These are phyloP conservation scores for Phodopus roborovskii DNA, from an alignment of 2,113 vertebrate species.

Conservation along the genomic window DNA sequence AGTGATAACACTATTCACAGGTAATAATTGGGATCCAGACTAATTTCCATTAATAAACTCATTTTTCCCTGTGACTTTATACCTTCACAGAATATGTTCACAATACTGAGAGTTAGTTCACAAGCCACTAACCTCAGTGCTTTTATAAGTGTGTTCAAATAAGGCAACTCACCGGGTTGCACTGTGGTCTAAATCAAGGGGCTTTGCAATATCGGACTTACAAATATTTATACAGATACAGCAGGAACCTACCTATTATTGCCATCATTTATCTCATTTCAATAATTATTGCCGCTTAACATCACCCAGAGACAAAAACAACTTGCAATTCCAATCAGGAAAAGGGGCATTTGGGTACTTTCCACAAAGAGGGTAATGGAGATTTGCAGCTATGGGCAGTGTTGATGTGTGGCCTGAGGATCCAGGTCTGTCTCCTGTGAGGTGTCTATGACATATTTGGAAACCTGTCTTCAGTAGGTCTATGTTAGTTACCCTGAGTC, in stretches of 20 bases:
- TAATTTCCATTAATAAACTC: constrained; percentile 68
- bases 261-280: constrained; percentile 31
- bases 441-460: not conserved
- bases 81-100: constrained; percentile 53
- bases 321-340: not conserved
- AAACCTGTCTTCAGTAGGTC: not conserved
- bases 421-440: not conserved
- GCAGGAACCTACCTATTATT: not conserved
- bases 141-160: constrained; percentile 30
- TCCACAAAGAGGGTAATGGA: not conserved
- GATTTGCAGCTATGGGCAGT: not conserved
- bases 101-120: constrained; percentile 58
- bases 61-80: constrained; percentile 47
- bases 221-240: not conserved
- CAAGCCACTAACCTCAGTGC: constrained; percentile 1
- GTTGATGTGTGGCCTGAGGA: not conserved
- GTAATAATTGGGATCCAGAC: constrained; percentile 77
- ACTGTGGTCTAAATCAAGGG: not conserved
- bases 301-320: constrained; percentile 51
- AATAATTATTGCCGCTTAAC: not conserved
- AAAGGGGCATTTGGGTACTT: not conserved
- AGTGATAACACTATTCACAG: constrained; percentile 59
- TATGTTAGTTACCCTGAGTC: not conserved
- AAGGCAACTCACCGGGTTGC: constrained; percentile 15
- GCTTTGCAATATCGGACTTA: not conserved